Evolutionary conservation across 2,113 vertebrate genomes (phyloP).

Genomic region (Peromyscus maniculatus): DNA sequence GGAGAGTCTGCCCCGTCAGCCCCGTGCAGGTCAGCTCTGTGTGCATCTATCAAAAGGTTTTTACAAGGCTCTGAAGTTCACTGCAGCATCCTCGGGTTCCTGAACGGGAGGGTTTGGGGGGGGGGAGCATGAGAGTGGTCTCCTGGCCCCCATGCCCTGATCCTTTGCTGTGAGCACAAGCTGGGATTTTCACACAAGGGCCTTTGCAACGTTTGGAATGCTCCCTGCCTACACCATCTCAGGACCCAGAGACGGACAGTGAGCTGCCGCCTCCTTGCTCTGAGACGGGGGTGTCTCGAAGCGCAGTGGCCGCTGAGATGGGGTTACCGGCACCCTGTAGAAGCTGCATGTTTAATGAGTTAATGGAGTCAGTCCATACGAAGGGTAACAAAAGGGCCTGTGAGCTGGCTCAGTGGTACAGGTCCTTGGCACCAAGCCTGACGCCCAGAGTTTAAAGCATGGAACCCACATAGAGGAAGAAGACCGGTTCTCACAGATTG

Average conservation of each 20-base stretch:
- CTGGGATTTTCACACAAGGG: background rate
- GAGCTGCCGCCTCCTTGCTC: background rate
- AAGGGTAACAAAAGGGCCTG: background rate
- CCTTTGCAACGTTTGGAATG: background rate
- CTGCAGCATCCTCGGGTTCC: background rate
- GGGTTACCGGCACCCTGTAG: fast-evolving
- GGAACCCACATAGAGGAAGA: background rate
- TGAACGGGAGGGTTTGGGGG: background rate
- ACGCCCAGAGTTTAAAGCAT: background rate
- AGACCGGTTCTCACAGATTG: background rate
- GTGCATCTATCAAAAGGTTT: constrained; percentile 58
- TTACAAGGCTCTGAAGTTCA: constrained; percentile 61
- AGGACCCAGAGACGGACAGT: background rate
- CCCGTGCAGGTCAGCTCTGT: background rate
- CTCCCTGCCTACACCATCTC: background rate
- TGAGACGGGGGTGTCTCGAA: background rate
- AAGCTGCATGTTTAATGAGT: background rate
- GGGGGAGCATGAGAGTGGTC: too few relatives aligned
- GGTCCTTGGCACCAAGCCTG: background rate
- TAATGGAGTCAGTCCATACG: too few relatives aligned
- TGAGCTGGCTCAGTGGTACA: background rate
- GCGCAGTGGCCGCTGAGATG: background rate
- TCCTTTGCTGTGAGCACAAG: background rate
- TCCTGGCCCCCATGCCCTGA: background rate
- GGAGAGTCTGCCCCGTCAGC: background rate